A percentile compares a stretch with the other conserved stretches of the same genome.
Conservation (phyloP, 2,888 invertebrate species). For the Microctonus brassicae region DNA sequence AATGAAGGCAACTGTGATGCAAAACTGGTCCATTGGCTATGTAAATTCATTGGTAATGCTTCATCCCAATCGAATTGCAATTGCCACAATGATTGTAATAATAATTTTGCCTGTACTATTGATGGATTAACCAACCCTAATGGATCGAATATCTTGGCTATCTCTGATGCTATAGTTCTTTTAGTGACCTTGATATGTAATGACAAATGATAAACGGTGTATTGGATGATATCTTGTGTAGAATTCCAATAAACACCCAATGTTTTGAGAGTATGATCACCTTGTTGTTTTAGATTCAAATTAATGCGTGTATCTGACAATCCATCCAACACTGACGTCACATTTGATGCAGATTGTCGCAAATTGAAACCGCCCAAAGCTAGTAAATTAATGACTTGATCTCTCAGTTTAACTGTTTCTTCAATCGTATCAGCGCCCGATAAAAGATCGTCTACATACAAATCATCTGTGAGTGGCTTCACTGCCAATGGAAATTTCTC, state of each 20-base stretch:
- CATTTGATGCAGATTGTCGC: slow-evolving; percentile 47
- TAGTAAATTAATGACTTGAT: slow-evolving; percentile 31
- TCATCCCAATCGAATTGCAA: slow-evolving; percentile 47
- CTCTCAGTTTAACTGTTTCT: slow-evolving; percentile 29
- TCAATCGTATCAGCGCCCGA: slow-evolving; percentile 32
- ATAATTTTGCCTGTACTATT: slow-evolving; percentile 43
- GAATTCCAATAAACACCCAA: too few relatives aligned
- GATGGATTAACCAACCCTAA: slow-evolving; percentile 46
- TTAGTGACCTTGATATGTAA: slow-evolving; percentile 38
- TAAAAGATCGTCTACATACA: slow-evolving; percentile 45
- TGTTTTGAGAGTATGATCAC: slow-evolving; percentile 32
- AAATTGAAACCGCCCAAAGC: slow-evolving; percentile 35
- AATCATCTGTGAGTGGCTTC: slow-evolving; percentile 13
- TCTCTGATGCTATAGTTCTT: slow-evolving; percentile 45
- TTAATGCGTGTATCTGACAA: slow-evolving; percentile 30
- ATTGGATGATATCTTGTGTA: slow-evolving; percentile 33
- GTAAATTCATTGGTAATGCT: slow-evolving; percentile 38
- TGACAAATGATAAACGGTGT: too few relatives aligned
- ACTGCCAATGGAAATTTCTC: slow-evolving; percentile 29
- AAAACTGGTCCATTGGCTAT: slow-evolving; percentile 39
- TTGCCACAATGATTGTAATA: slow-evolving; percentile 48
- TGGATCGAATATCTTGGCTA: slow-evolving; percentile 48
- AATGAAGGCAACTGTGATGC: slow-evolving; percentile 32
- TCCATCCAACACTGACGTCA: slow-evolving; percentile 23
- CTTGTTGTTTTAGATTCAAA: slow-evolving; percentile 11